Conservation (phyloP, 1,140 invertebrate genomes). For the Caerostris darwini region DNA sequence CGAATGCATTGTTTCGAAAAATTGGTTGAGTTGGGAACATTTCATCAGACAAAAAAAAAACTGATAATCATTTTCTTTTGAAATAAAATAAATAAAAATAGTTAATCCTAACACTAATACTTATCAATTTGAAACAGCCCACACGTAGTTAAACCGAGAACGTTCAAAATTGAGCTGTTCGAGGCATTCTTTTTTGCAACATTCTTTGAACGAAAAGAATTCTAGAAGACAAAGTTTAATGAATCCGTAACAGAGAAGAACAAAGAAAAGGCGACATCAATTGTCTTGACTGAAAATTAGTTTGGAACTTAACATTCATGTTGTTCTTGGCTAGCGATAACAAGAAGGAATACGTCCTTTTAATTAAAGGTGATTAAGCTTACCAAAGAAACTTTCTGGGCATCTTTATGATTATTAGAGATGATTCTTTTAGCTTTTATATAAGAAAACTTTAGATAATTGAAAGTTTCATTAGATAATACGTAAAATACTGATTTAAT, state of each 20-base stretch:
- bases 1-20: background rate
- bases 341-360: constrained; percentile 4
- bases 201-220: background rate
- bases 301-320: background rate
- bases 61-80: background rate
- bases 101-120: background rate
- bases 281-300: constrained; percentile 5
- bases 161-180: background rate
- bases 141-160: background rate
- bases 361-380: background rate
- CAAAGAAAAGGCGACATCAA: constrained; percentile 9
- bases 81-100: background rate
- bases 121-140: background rate
- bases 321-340: background rate
- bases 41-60: background rate
- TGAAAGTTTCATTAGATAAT: background rate
- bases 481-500: too few species aligned
- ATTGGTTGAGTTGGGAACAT: background rate
- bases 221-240: background rate
- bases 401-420: background rate
- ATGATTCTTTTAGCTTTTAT: too few species aligned
- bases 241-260: background rate
- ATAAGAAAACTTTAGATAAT: background rate
- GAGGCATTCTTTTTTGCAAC: background rate
- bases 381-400: background rate